Percentiles rank a stretch among this genome's conserved stretches.
Conservation (phyloP, 2,888 invertebrate species). For the Plagodis pulveraria region DNA sequence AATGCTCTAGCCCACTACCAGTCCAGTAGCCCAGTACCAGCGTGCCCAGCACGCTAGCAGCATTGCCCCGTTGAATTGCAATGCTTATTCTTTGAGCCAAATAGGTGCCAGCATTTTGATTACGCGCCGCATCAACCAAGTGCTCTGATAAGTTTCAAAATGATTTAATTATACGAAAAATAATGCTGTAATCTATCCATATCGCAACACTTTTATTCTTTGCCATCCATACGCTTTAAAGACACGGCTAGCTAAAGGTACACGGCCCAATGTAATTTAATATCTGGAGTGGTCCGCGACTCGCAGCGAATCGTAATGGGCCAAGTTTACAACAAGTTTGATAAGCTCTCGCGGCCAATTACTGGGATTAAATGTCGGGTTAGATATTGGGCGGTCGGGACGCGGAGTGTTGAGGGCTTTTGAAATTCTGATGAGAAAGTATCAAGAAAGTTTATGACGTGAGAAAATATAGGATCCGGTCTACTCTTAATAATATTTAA, state of each 20-base stretch:
- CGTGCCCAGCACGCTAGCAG: too few relatives aligned
- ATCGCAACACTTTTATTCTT: constrained; percentile 29
- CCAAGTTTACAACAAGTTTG: constrained; percentile 70
- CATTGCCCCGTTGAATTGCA: too few relatives aligned
- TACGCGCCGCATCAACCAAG: too few relatives aligned
- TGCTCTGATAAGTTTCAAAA: too few relatives aligned
- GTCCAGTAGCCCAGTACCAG: too few relatives aligned
- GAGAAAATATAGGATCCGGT: too few relatives aligned
- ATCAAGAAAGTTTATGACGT: not conserved
- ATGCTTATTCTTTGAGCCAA: too few relatives aligned
- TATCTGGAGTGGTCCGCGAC: constrained; percentile 71
- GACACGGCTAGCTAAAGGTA: constrained; percentile 58
- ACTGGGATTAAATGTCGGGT: constrained; percentile 58
- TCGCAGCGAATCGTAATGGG: constrained; percentile 63
- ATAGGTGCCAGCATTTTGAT: too few relatives aligned
- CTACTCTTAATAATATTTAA: too few relatives aligned
- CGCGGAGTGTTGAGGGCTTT: not conserved
- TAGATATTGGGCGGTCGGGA: constrained; percentile 15
- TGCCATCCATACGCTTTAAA: constrained; percentile 51
- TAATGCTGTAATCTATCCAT: too few relatives aligned
- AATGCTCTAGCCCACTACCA: too few relatives aligned
- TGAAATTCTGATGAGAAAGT: not conserved
- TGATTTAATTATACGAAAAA: too few relatives aligned
- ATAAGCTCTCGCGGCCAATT: constrained; percentile 69
- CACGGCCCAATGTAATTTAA: constrained; percentile 69